Evolutionary conservation across 2,797 vertebrate genomes (phyloP), one percentile per base, ranked within the genome.

Genomic region (Arrhamphus sclerolepis): DNA sequence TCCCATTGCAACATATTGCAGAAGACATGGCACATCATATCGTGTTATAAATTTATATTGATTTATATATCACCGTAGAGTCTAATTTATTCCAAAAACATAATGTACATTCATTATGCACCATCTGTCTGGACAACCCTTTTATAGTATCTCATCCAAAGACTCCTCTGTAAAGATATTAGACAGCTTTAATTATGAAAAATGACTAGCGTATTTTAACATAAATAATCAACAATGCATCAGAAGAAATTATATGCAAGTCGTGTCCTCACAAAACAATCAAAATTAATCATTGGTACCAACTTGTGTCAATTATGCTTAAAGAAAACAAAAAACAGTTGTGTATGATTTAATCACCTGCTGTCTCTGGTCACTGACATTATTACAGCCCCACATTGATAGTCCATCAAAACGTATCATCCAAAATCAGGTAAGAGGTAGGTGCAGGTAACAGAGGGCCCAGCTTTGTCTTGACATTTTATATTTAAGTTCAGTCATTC

Each of bases 1-100:
- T 88, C 75, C 21, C 26, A 24, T 88, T 83, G 63, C 84, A 56
- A 46, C 29, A 10, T 38, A 48, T 59, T 50, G 69, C 19, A 70
- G 53, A 41, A 65, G 43, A 61, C 50, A 28, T 1, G 26, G 67
- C 9, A 48, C 28, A 70, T 61, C 47, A 62, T 29, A 46, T 20
- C 28, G 41, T 28, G 51, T 61, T 17, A 60, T 43, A 19, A 62
- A 72, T 57, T 10, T 11, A 13, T 44, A 26, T 19, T 7, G 10
- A 59, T 75, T 76, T 14, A 28, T 43, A 6, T 41, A 55, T 39
- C 39, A 20, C 26, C 29, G 41, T n/a, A 49, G 24, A 31, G 34
- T 20, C 8, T 5, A 52, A 64, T 63, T 48, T 18, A n/a, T 53
- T 77, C 44, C 29, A 43, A 48, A 14, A 42, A 41, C 20, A 54